Evolutionary conservation across 2,113 vertebrate genomes (phyloP), one percentile per base, ranked within the genome.

Genomic region (Petrocephalus microphthalmus): DNA sequence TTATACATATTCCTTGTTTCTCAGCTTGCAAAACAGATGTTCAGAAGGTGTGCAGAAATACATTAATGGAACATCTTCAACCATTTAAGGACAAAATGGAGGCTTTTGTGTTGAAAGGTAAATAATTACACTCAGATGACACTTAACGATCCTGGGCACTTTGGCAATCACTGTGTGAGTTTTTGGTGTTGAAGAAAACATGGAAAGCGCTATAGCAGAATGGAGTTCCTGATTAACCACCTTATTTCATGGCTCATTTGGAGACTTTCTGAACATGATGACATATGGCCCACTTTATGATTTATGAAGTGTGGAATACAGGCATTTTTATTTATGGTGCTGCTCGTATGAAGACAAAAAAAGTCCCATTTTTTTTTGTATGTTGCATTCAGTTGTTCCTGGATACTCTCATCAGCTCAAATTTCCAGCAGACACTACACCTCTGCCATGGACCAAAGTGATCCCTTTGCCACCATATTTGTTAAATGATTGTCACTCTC

Each of bases 61-160:
- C 71, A 78, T 78, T 42, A 13, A 3, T 78, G 29, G 33, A 78
- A 42, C 33, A 78, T n/a, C 71, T 78, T 5, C 71, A 78, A 42
- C 71, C 71, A 42, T 78, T 78, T 78, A 78, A 78, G 33, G 71
- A 78, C 71, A 78, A 78, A 78, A 78, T 78, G 33, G 96, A 98
- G 89, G 93, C 93, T 54, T 99, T 99, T 93, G 94, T 97, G 85
- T 91, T 95, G 87, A 96, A 95, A 92, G 98, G 98, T 99, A 95
- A 95, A 93, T 88, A 7, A 1, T 33, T 64, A n/a, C n/a, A 10
- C 8, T 64, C 60, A 64, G 2, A 1, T 29, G 11, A 25, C 8
- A 10, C 60, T 64, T 64, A 64, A 64, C n/a, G n/a, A 64, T n/a
- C n/a, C n/a, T 64, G 60, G 2, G 25, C n/a, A 11, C 60, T 64